phyloP scores from a whole-genome alignment of 2,797 vertebrate genomes.

The Smutsia temminckii region DNA sequence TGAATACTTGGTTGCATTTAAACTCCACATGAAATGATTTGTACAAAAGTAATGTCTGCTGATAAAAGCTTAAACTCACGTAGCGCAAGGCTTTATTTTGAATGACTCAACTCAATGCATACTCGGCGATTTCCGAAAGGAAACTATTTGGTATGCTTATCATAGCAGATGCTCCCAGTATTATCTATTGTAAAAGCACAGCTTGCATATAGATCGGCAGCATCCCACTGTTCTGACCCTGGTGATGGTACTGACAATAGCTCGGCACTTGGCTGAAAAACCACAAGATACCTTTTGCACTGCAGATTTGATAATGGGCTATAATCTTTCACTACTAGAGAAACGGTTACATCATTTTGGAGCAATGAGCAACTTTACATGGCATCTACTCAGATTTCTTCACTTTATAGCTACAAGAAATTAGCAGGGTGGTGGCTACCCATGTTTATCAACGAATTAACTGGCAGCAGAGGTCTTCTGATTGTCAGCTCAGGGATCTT shows the following conservation, averaged over 20 bases:
- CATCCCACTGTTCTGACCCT: neutral
- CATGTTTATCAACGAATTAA: neutral
- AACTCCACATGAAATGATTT: neutral
- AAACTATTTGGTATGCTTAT: slow-evolving; percentile 42
- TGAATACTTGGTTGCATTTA: slow-evolving; percentile 18
- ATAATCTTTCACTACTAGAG: neutral
- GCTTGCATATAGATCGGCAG: slow-evolving; percentile 44
- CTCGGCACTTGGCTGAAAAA: slow-evolving; percentile 6
- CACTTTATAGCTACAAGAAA: neutral
- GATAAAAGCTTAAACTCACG: neutral
- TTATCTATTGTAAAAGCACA: slow-evolving; percentile 40
- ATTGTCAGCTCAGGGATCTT: neutral
- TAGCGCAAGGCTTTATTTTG: slow-evolving; percentile 25
- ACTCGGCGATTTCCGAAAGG: slow-evolving; percentile 24
- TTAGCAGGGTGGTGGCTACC: neutral
- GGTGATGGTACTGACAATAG: neutral
- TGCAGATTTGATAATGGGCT: slow-evolving; percentile 50
- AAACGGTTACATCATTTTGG: slow-evolving; percentile 24
- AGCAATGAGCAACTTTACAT: neutral
- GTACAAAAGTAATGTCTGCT: neutral
- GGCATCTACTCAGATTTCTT: neutral
- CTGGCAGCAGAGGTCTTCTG: neutral
- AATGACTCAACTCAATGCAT: neutral
- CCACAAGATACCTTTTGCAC: slow-evolving; percentile 38
- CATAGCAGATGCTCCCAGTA: neutral